Evolutionary conservation across 2,888 invertebrate genomes (phyloP).

Genomic region (Dysmachus trigonus): DNA sequence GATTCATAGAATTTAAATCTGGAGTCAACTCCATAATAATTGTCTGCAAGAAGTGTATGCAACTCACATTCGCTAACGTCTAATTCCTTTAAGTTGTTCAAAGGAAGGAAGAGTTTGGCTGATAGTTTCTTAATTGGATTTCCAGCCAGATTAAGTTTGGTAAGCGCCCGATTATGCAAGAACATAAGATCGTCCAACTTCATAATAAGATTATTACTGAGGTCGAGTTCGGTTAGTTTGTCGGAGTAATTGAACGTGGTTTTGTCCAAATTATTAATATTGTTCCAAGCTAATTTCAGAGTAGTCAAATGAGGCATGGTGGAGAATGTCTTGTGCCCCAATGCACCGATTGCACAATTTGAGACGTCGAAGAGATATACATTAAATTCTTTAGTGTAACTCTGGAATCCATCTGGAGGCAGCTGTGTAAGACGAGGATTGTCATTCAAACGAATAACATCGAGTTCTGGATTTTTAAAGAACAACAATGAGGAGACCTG

Average conservation of each 20-base stretch:
- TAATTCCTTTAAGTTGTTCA: conserved; percentile 71
- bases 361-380: conserved; percentile 78
- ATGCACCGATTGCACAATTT: conserved; percentile 74
- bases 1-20: conserved; percentile 66
- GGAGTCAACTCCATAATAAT: conserved; percentile 61
- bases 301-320: conserved; percentile 76
- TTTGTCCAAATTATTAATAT: conserved; percentile 68
- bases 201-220: conserved; percentile 75
- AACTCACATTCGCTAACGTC: conserved; percentile 77
- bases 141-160: conserved; percentile 73
- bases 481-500: conserved; percentile 75
- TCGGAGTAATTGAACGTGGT: conserved; percentile 68
- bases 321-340: conserved; percentile 73
- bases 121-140: conserved; percentile 76
- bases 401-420: conserved; percentile 73
- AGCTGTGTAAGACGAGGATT: conserved; percentile 75
- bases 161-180: conserved; percentile 72
- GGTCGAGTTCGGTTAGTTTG: conserved; percentile 74
- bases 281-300: conserved; percentile 75
- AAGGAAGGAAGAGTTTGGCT: conserved; percentile 72
- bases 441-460: conserved; percentile 75
- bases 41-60: conserved; percentile 72
- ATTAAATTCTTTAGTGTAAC: conserved; percentile 70
- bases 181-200: conserved; percentile 72
- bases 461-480: conserved; percentile 73